Base-by-base conservation (phyloP, 2,888 invertebrate species). In the Apotomis capreana region DNA sequence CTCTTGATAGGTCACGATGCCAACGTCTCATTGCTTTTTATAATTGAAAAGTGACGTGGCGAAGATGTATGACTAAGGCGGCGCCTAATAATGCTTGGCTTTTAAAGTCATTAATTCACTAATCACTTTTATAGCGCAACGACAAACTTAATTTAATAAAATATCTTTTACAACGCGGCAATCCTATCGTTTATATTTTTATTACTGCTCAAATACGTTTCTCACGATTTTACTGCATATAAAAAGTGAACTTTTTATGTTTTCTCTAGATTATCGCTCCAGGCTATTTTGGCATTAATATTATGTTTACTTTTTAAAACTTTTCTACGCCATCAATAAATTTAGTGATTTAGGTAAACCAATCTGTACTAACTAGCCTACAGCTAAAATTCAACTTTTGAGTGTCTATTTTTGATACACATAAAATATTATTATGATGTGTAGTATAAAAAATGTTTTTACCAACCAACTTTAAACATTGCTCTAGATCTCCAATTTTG, bases 171-270 rank as follows among this genome's bases (percentile, higher is more conserved):
- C 26, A 26, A 62, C 52, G n/a, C 49, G 37, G 71, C 68, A 68
- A 68, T 72, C 36, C 44, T 46, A 62, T 62, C 57, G 68, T 68
- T 59, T 40, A 51, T 68, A 36, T 61, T 60, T 68, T 68, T 68
- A 68, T 71, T 37, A 49, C 62, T 26, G 5, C 49, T 54, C 46
- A 37, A 67, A 71, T 71, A 40, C n/a, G 26, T 26, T 72, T 71
- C 62, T 62, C 68, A 71, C 68, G 68, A 68, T 57, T 71, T 55
- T 36, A 13, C 44, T 59, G n/a, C 37, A 54, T 26, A 61, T 49
- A 10, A 36, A 52, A 9, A 44, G 5, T 12, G 37, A 37, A 55
- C 37, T 55, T 52, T 15, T n/a, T 26, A 46, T 36, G 10, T 55
- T 46, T 60, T 37, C 46, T 64, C 15, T 54, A 37, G 37, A 49